Evolutionary conservation across 2,797 vertebrate species (phyloP).

Genomic region (Sternotherus odoratus): DNA sequence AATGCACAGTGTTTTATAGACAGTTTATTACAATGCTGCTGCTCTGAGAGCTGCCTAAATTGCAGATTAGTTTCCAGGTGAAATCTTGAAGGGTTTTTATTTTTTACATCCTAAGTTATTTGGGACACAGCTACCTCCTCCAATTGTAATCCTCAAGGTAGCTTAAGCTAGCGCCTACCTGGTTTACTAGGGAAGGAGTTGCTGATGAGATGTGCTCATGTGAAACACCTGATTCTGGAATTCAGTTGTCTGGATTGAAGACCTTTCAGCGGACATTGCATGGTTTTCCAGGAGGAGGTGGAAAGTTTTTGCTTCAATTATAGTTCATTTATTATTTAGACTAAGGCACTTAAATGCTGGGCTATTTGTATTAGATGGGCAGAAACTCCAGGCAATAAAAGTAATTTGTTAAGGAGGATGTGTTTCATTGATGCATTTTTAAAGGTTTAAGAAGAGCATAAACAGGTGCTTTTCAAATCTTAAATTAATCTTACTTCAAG

Average conservation of each 20-base stretch:
- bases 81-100: conserved; percentile 13
- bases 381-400: background rate
- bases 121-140: background rate
- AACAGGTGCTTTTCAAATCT: background rate
- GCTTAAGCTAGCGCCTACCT: background rate
- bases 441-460: background rate
- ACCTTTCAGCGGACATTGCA: background rate
- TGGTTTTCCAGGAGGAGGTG: conserved; percentile 5
- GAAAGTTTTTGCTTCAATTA: background rate
- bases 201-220: background rate
- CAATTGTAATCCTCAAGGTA: background rate
- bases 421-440: background rate
- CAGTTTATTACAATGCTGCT: accelerated
- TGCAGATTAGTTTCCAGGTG: background rate
- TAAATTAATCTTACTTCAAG: background rate
- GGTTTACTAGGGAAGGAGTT: background rate
- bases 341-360: background rate
- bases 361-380: background rate
- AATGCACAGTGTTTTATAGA: background rate
- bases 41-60: background rate
- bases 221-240: background rate
- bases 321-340: conserved; percentile 35
- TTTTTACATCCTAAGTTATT: background rate
- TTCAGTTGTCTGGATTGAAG: background rate
- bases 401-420: background rate